phyloP scores from a whole-genome alignment of 2,113 vertebrate species.

The Limanda limanda region DNA sequence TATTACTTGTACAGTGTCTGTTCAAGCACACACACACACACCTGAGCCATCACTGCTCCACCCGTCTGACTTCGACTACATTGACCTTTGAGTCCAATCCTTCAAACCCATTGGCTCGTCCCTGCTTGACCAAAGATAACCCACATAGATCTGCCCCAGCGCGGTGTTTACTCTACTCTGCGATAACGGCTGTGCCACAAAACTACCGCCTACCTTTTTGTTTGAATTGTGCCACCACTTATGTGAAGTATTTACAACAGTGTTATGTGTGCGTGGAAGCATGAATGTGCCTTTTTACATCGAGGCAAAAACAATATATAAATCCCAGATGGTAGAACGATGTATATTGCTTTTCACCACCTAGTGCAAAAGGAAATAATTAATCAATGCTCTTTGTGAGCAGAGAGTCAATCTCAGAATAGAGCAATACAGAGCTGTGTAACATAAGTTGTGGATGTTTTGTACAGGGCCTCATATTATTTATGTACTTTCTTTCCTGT shows the following conservation, averaged over 20 bases:
- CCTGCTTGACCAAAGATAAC: slow-evolving; percentile 84
- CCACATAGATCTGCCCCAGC: slow-evolving; percentile 57
- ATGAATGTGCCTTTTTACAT: slow-evolving; percentile 62
- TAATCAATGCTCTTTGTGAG: slow-evolving; percentile 58
- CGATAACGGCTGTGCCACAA: slow-evolving; percentile 65
- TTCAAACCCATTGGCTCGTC: slow-evolving; percentile 56
- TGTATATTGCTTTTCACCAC: slow-evolving; percentile 56
- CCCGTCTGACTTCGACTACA: slow-evolving; percentile 44
- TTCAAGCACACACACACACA: slow-evolving; percentile 38
- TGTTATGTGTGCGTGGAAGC: slow-evolving; percentile 42
- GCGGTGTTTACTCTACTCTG: slow-evolving; percentile 71
- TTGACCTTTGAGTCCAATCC: slow-evolving; percentile 63
- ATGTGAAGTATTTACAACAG: slow-evolving; percentile 60
- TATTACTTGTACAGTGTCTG: slow-evolving; percentile 19
- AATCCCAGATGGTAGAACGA: slow-evolving; percentile 21
- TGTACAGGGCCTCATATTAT: slow-evolving; percentile 69
- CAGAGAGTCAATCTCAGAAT: slow-evolving; percentile 75
- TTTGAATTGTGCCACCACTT: slow-evolving; percentile 56
- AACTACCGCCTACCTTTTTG: slow-evolving; percentile 36
- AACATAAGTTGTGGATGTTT: slow-evolving; percentile 67
- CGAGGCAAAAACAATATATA: slow-evolving; percentile 42
- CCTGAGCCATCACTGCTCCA: slow-evolving; percentile 52
- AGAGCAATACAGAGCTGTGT: slow-evolving; percentile 80
- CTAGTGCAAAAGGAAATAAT: slow-evolving; percentile 42
- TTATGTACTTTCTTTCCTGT: slow-evolving; percentile 54